Base-by-base conservation (phyloP, 2,888 invertebrate genomes). In the Trissolcus brochymenae region DNA sequence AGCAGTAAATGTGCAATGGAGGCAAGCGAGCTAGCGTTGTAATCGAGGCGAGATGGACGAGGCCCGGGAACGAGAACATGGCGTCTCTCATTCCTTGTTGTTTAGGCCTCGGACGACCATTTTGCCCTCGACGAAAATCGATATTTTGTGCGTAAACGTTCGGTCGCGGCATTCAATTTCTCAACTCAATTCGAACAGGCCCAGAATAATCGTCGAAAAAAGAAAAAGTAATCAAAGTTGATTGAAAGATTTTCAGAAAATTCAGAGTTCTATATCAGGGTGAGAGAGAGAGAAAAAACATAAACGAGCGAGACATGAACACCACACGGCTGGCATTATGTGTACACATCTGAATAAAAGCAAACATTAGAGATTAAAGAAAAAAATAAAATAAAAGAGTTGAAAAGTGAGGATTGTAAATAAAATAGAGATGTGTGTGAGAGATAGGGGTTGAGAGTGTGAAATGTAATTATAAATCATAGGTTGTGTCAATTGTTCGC, bases 71-170 rank as follows among this genome's bases (percentile, higher is more conserved):
- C 73, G 78, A 68, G 66, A 80, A 83, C 79, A 84, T 84, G 84
- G 85, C 84, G 85, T 80, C 84, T 68, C 80, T 81, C 71, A 78
- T 79, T 80, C 76, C 81, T 81, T 81, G 71, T 81, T 79, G 81
- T 56, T 84, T 72, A 73, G 80, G 80, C 81, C 82, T 81, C 80
- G 75, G 81, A 81, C 85, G 83, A 84, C 85, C 85, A 85, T 85
- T 82, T 85, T 86, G 83, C 82, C 81, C 81, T 82, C 83, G 83
- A 70, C 53, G 55, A 73, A 83, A 84, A 84, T 85, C 85, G 81
- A 85, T 86, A 84, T 79, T 35, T 35, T 81, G 76, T 82, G 81
- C 55, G 76, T 74, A 57, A 56, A 51, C 35, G 57, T 60, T 56
- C 67, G 67, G 68, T 54, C 70, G 73, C 74, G 70, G 29, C 61